A percentile compares a stretch with the other conserved stretches of the same genome.
phyloP scores from a whole-genome alignment of 2,888 invertebrate species.

The Cetonia aurata region DNA sequence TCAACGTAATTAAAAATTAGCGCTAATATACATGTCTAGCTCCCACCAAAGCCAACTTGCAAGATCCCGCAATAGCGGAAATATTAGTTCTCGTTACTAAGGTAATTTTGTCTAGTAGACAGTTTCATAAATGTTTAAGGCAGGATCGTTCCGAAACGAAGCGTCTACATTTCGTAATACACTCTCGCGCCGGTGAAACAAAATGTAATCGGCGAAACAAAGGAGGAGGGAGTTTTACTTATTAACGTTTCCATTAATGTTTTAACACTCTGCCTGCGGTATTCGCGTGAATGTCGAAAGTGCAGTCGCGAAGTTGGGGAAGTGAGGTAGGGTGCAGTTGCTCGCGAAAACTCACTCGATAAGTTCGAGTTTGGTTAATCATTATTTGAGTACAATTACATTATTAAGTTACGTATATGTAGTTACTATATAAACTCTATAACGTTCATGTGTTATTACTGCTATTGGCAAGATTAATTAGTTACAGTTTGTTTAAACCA shows the following conservation, averaged over 20 bases:
- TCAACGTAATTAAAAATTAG: too few species aligned
- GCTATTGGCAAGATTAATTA: too few species aligned
- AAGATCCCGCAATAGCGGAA: background rate
- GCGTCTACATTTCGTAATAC: conserved; percentile 31
- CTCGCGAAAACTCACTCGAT: conserved; percentile 22
- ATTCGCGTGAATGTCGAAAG: background rate
- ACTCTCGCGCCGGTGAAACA: conserved; percentile 27
- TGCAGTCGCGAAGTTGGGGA: background rate
- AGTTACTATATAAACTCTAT: too few species aligned
- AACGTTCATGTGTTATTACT: too few species aligned
- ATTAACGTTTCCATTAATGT: conserved; percentile 50
- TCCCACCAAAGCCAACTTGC: too few species aligned
- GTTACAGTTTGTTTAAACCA: too few species aligned
- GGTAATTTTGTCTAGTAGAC: conserved; percentile 34
- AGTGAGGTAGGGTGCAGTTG: conserved; percentile 7
- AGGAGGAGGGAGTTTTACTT: conserved; percentile 50
- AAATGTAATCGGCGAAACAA: conserved; percentile 43
- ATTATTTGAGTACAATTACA: conserved; percentile 21
- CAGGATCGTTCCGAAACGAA: conserved; percentile 16
- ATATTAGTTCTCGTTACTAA: conserved; percentile 10
- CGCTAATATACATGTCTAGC: too few species aligned
- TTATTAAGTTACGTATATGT: background rate
- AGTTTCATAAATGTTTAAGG: conserved; percentile 38
- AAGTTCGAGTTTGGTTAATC: conserved; percentile 22
- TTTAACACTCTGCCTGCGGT: conserved; percentile 44